These are phyloP conservation scores for Labia minor DNA, from an alignment of 2,888 invertebrate species.

Conservation along the genomic window DNA sequence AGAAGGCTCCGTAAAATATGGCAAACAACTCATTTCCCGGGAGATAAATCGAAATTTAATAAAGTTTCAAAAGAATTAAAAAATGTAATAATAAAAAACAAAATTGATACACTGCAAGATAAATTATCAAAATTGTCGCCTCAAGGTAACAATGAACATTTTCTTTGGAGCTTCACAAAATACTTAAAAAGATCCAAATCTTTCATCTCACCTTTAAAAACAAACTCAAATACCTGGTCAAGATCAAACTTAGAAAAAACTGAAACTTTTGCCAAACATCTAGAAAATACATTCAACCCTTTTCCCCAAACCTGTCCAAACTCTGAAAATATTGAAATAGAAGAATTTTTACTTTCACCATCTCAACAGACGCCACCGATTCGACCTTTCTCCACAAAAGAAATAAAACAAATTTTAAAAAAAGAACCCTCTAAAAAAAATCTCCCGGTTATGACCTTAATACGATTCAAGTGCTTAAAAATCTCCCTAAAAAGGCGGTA, in stretches of 20 bases:
- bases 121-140: too few relatives aligned
- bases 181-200: not conserved
- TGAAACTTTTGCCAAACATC: not conserved
- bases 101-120: constrained; percentile 19
- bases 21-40: constrained; percentile 24
- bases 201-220: not conserved
- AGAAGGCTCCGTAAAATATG: constrained; percentile 24
- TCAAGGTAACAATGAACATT: not conserved
- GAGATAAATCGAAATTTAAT: constrained; percentile 26
- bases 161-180: not conserved
- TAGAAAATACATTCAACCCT: not conserved
- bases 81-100: constrained; percentile 21
- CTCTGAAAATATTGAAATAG: not conserved
- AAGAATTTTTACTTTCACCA: not conserved
- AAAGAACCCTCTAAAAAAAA: too few relatives aligned
- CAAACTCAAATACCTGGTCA: not conserved
- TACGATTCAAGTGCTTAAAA: too few relatives aligned
- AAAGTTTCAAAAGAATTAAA: constrained; percentile 24
- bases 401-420: not conserved
- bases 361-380: too few relatives aligned
- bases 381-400: too few relatives aligned
- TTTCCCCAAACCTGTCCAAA: not conserved
- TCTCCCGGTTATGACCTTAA: not conserved
- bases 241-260: not conserved
- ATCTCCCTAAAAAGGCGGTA: too few relatives aligned